Evolutionary conservation across 2,797 vertebrate genomes (phyloP), one percentile per base, ranked within the genome.

Genomic region (Premnoplex brunnescens): DNA sequence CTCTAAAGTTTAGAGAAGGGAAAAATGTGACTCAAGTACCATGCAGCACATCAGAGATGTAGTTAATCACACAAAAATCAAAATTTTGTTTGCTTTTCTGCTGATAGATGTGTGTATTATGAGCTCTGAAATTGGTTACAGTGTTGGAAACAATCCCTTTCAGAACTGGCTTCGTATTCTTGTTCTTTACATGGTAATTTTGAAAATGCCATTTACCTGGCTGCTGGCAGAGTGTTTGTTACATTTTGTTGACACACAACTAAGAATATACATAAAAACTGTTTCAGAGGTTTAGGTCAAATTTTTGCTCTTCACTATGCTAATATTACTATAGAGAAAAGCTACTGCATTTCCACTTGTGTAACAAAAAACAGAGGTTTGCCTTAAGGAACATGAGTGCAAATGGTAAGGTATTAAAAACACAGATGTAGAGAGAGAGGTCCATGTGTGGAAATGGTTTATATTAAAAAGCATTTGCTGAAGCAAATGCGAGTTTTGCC

Each of bases 371-470:
- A 1, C 71, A 90, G 93, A 93, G 32, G 43, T 90, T 93, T 87
- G 85, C 67, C 80, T 73, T 93, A 82, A 91, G 93, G 62, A 93
- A 85, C 71, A 68, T 10, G 27, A 93, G 91, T 79, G 83, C 52
- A 94, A 96, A 93, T 71, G 63, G 49, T 44, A 93, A 94, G 85
- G 80, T 95, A 92, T 93, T 95, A 92, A 91, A 95, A 95, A 89
- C 86, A 93, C 80, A 87, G 80, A 91, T 90, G 71, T 14, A 78
- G 34, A 69, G 37, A 85, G 73, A 84, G 51, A 87, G 23, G 44
- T 77, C 74, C 88, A 64, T 78, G 59, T 85, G 93, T 76, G 77
- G 85, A 91, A 82, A 84, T 63, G 67, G 48, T 93, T 95, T 93
- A 17, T 82, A 91, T 85, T 91, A 93, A 82, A 43, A 79, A 14